Evolutionary conservation across 2,113 vertebrate species (phyloP), one percentile per base, ranked within the genome.

Genomic region (Enhydra lutris): DNA sequence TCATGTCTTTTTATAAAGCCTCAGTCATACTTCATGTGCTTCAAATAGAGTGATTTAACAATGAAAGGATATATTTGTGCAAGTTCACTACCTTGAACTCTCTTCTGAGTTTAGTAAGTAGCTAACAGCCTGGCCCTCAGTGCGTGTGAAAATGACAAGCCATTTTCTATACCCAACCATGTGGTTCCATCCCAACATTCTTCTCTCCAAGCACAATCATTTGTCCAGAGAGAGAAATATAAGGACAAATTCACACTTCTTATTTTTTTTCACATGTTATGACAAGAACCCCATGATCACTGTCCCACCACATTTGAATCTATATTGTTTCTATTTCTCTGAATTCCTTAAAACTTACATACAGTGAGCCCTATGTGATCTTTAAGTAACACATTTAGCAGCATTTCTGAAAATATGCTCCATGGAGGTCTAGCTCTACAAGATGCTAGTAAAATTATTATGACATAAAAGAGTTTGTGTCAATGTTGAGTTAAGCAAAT

Each of bases 361-460:
- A 55, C 57, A 59, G 42, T 55, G 92, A 59, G 7, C 20, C 21
- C 14, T 42, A n/a, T n/a, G 47, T 91, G 90, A 69, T 90, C 61
- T 97, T 74, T 36, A 94, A 92, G 21, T 81, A 63, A 45, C 15
- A 95, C 31, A 90, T 67, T 89, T 79, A 95, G 50, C n/a, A 86
- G n/a, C 8, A 86, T 92, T 93, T 97, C 47, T 92, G 74, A 90
- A 92, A 71, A 11, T 63, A 14, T 92, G 47, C 31, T 95, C 39
- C 52, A 52, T 47, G 10, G 50, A 76, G 55, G 17, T 61, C n/a
- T 65, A 74, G 36, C 39, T 82, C 29, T 76, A 59, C 9, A 69
- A 76, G 57, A 67, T 81, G 29, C 74, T 86, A 74, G 74, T 80
- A 80, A 89, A 78, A 50, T 88, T 84, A 91, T 93, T 93, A 91